phyloP scores from a whole-genome alignment of 2,888 invertebrate genomes.

The Ormyrus labotus region DNA sequence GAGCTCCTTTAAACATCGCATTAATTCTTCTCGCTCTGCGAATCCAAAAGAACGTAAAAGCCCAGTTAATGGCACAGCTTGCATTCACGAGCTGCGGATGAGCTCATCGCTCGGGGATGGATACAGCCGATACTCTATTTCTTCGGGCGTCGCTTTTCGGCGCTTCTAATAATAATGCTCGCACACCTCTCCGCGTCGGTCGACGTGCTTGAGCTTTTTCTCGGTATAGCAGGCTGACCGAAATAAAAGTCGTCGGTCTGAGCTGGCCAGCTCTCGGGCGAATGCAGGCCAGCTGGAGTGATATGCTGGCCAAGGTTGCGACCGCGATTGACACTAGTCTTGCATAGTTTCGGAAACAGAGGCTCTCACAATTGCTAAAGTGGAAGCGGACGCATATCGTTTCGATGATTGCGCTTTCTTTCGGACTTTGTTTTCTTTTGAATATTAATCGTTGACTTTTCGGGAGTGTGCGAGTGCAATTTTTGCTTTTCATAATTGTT shows the following conservation, averaged over 20 bases:
- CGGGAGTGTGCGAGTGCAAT: too few species aligned
- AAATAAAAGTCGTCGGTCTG: conserved; percentile 41
- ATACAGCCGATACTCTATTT: conserved; percentile 30
- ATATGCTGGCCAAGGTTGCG: conserved; percentile 51
- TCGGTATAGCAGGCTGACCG: conserved; percentile 28
- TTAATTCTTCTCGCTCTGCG: too few species aligned
- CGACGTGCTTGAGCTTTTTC: conserved; percentile 38
- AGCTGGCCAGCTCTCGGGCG: not conserved
- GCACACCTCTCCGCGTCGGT: too few species aligned
- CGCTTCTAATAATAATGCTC: conserved; percentile 48
- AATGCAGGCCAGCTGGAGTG: conserved; percentile 52
- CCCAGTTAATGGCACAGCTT: not conserved
- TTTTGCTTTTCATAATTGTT: too few species aligned
- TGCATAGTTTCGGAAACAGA: too few species aligned
- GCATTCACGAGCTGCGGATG: not conserved
- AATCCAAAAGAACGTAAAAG: not conserved
- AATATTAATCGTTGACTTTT: too few species aligned
- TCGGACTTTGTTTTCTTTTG: too few species aligned
- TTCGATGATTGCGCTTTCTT: too few species aligned
- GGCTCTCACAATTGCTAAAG: too few species aligned
- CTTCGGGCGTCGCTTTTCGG: not conserved
- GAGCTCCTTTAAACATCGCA: too few species aligned
- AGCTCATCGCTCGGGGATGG: not conserved
- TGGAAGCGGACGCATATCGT: too few species aligned
- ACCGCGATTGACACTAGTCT: too few species aligned